Evolutionary conservation across 2,113 vertebrate genomes (phyloP).

Genomic region (Smithornis capensis): DNA sequence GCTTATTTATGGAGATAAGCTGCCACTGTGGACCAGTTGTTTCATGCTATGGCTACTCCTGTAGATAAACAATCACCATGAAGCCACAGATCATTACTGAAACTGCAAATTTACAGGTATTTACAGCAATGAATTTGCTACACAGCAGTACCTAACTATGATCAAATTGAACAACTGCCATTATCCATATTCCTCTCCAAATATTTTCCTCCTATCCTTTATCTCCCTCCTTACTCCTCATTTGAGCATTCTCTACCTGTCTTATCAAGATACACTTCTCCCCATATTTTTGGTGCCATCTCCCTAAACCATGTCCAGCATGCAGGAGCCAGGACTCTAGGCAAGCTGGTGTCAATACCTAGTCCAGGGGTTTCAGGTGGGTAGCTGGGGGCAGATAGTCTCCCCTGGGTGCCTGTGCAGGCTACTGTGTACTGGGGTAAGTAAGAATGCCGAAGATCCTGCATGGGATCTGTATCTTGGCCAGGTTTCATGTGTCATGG

Average conservation of each 20-base stretch:
- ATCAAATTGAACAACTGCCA: not conserved
- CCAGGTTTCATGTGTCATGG: not conserved
- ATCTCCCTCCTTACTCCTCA: accelerated
- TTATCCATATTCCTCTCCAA: not conserved
- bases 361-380: not conserved
- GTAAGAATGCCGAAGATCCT: not conserved
- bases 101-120: not conserved
- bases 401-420: accelerated
- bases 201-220: not conserved
- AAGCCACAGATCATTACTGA: not conserved
- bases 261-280: not conserved
- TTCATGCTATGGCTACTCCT: not conserved
- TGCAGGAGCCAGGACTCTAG: accelerated
- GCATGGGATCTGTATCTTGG: accelerated
- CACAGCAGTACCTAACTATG: accelerated
- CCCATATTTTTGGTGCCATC: not conserved
- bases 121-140: not conserved
- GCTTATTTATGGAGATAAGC: not conserved
- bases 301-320: not conserved
- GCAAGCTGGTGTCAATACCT: not conserved
- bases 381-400: not conserved
- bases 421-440: accelerated
- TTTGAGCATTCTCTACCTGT: not conserved
- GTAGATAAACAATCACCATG: not conserved
- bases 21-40: not conserved